Base-by-base conservation (phyloP, 2,888 invertebrate species). In the Iphiclides podalirius region DNA sequence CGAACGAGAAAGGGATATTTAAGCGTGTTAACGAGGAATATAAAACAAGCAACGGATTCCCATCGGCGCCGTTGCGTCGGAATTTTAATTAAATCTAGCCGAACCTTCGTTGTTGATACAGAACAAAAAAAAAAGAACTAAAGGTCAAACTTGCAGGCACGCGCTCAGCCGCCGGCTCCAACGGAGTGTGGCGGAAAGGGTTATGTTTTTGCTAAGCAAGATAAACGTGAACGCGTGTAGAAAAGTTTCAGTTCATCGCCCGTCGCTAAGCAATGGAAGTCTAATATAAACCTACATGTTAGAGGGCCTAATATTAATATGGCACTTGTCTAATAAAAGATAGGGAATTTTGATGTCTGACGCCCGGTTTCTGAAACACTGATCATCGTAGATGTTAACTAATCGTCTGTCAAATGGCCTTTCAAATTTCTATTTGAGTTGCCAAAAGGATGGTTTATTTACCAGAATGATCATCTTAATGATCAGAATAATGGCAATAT, bases 91-190 rank as follows among this genome's bases (percentile, higher is more conserved):
- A 70, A 70, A 74, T 68, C 67, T 49, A 49, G 36, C 17, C 63
- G 59, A 55, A 53, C 58, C 57, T 47, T 35, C 58, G 54, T 53
- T 54, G 35, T 26, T 14, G n/a, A n/a, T n/a, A n/a, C n/a, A n/a
- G n/a, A 23, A 23, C 61, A 55, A 80, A 81, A 83, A 79, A 6
- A 20, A 6, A 20, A 20, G 20, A 6, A 70, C 64, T 66, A 83
- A 83, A 82, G 79, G 79, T 82, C 78, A 76, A 33, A 52, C 46
- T 57, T 70, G 75, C 80, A 76, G 70, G 75, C 80, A 77, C 79
- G 76, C 75, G 77, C 63, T 52, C 47, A 44, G 44, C 46, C 49
- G 64, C 56, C 59, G 60, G 58, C 8, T 50, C 52, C 59, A 61
- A 55, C 61, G 61, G 52, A 59, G 55, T 50, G 40, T 42, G 42